Base-by-base conservation (phyloP, 2,797 vertebrate genomes). In the Circus cinereus region DNA sequence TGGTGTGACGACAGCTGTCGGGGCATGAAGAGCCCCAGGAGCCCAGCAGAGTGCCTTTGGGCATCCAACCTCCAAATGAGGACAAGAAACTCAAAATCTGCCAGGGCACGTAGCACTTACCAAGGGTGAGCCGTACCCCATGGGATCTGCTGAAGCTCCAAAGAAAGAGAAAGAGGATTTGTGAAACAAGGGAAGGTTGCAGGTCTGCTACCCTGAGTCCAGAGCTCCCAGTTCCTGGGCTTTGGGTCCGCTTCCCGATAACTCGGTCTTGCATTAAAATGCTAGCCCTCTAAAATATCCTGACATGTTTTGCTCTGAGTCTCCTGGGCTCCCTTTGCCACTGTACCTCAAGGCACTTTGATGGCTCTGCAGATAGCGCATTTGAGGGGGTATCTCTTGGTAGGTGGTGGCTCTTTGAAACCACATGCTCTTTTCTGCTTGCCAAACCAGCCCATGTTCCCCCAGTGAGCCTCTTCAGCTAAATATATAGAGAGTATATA, bases 401-500 rank as follows among this genome's bases (percentile, higher is more conserved):
- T 63, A 59, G 72, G 40, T 38, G 54, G 67, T 74, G 76, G 42
- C 65, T 83, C 64, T 91, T 56, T 74, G 68, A 92, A 89, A 76
- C 32, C 82, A 36, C 62, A 34, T 32, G 48, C 48, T 95, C 78
- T 48, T 79, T 77, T 48, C 78, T 91, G 57, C 60, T 50, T 75
- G 54, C 45, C 92, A 94, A 94, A 85, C 70, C 75, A 73, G 45
- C 34, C 75, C 85, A 40, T 68, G 21, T 72, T 93, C 84, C 89
- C 84, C 8, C 45, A 85, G 53, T 64, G 92, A 96, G 78, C 89
- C 93, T 88, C 89, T 91, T 93, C 17, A 9, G 78, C 64, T 95
- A 93, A 95, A 96, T 91, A 94, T 77, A 75, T 88, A 88, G 89
- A 92, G 75, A 0, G 0, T 91, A 91, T 94, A 93, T 90, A 92